These are phyloP conservation scores for Arctia plantaginis DNA, from an alignment of 2,888 invertebrate genomes.

Conservation along the genomic window DNA sequence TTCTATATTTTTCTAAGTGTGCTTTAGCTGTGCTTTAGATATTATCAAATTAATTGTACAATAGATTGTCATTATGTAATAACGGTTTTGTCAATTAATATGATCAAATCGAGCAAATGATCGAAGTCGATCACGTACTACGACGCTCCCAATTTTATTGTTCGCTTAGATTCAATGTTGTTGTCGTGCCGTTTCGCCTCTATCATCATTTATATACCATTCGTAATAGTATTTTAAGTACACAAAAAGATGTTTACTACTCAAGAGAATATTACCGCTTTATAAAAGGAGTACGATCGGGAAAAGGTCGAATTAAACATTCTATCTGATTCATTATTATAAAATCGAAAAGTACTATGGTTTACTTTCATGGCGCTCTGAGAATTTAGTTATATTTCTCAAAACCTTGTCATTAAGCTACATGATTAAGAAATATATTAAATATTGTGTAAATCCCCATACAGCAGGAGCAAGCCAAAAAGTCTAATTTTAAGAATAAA, in stretches of 20 bases:
- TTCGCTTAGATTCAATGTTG: conserved; percentile 60
- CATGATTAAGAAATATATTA: too few relatives aligned
- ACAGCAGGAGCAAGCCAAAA: too few relatives aligned
- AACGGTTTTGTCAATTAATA: conserved; percentile 84
- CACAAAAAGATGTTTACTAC: conserved; percentile 13
- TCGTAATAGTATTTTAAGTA: conserved; percentile 17
- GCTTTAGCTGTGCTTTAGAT: conserved; percentile 71
- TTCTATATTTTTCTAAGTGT: conserved; percentile 60
- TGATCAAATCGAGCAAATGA: conserved; percentile 79
- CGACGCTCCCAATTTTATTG: conserved; percentile 55
- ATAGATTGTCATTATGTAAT: conserved; percentile 79
- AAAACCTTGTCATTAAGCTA: not conserved
- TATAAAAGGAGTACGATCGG: not conserved
- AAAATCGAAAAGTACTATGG: not conserved
- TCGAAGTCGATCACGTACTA: conserved; percentile 77
- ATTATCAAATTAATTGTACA: conserved; percentile 82
- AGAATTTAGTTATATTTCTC: not conserved
- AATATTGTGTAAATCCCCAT: too few relatives aligned
- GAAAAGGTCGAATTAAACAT: not conserved
- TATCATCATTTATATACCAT: conserved; percentile 32
- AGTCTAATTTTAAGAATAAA: too few relatives aligned
- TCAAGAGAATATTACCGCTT: conserved; percentile 3
- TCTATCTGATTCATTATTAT: not conserved
- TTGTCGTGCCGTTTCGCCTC: conserved; percentile 36
- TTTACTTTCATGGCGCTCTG: not conserved